Evolutionary conservation across 92 coral and sea anemone genomes (phyloP).

Genomic region (Blastomussa wellsi): DNA sequence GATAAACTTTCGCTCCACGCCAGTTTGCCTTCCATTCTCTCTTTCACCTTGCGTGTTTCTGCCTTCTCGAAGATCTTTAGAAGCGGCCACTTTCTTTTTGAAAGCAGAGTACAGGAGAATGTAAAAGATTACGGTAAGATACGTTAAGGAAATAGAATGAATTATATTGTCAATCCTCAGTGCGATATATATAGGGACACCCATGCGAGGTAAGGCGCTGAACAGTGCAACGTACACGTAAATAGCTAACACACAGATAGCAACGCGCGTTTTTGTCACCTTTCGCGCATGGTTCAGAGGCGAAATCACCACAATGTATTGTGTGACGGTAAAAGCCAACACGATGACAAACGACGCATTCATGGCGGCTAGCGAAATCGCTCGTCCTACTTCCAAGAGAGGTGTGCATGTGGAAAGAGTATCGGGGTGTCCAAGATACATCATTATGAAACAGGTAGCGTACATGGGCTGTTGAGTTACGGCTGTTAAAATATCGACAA

Average conservation of each 20-base stretch:
- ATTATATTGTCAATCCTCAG: constrained; percentile 2
- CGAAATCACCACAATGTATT: constrained; percentile 27
- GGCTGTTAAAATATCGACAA: constrained; percentile 11
- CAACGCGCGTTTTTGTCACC: constrained; percentile 15
- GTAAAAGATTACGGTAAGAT: constrained; percentile 5
- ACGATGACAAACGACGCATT: constrained; percentile 28
- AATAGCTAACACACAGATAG: neutral
- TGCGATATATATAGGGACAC: neutral
- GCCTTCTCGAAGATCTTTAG: neutral
- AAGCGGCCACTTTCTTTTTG: constrained; percentile 23
- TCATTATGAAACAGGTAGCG: constrained; percentile 25
- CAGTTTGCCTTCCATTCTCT: neutral
- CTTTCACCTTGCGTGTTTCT: neutral
- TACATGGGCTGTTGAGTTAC: neutral
- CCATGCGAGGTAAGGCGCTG: neutral
- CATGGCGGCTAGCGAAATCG: neutral
- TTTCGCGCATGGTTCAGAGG: constrained; percentile 40
- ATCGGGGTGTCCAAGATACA: neutral
- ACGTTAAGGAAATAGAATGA: neutral
- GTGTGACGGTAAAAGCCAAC: constrained; percentile 31
- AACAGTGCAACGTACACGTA: constrained; percentile 6
- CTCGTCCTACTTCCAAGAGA: neutral
- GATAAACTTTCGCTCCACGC: constrained; percentile 9
- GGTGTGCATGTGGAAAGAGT: neutral
- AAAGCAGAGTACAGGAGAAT: constrained; percentile 8